phyloP scores from a whole-genome alignment of 2,797 vertebrate genomes.

The Jordanella pulchra region DNA sequence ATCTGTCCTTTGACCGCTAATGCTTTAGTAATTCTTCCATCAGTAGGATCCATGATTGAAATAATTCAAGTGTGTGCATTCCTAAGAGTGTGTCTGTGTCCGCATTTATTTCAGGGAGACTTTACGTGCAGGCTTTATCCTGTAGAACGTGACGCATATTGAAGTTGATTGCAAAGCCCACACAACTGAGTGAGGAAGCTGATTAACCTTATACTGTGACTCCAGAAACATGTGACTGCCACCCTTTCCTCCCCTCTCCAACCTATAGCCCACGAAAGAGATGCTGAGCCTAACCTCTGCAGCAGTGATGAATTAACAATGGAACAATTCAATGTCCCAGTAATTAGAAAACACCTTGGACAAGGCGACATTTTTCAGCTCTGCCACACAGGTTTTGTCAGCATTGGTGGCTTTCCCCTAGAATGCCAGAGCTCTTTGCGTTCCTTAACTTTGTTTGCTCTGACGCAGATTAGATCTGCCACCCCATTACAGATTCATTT shows the following conservation, averaged over 20 bases:
- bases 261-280: slow-evolving; percentile 90
- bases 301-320: slow-evolving; percentile 99
- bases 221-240: slow-evolving; percentile 84
- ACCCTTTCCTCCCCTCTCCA: slow-evolving; percentile 85
- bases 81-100: slow-evolving; percentile 17
- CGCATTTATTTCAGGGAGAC: slow-evolving; percentile 4
- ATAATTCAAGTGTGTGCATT: slow-evolving; percentile 66
- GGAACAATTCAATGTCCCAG: slow-evolving; percentile 97
- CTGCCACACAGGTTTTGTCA: slow-evolving; percentile 89
- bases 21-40: slow-evolving; percentile 81
- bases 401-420: slow-evolving; percentile 86
- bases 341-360: slow-evolving; percentile 99
- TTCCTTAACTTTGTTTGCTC: slow-evolving; percentile 99
- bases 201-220: slow-evolving; percentile 97
- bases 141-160: slow-evolving; percentile 38
- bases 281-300: slow-evolving; percentile 96
- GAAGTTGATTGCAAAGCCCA: slow-evolving; percentile 83
- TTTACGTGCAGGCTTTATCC: slow-evolving; percentile 25
- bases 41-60: slow-evolving; percentile 74
- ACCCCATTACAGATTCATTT: slow-evolving; percentile 99
- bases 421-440: slow-evolving; percentile 91
- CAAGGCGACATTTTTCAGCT: slow-evolving; percentile 98
- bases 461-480: slow-evolving; percentile 99
- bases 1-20: slow-evolving; percentile 83
- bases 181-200: slow-evolving; percentile 89